phyloP scores from a whole-genome alignment of 2,113 vertebrate genomes.

The Paedocypris sp. region DNA sequence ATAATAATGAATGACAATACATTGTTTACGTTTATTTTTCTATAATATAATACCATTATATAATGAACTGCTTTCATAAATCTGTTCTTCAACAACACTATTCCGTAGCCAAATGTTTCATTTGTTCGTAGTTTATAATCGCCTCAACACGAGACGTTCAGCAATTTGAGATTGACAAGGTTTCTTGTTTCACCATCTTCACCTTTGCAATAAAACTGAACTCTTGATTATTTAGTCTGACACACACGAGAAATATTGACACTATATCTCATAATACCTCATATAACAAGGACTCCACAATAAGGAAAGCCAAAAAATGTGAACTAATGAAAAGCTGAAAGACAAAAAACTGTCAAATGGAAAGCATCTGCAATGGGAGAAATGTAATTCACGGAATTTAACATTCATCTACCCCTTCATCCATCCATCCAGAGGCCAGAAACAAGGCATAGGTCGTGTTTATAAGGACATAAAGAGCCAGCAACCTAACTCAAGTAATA shows the following conservation, averaged over 20 bases:
- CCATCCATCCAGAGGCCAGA: too few relatives aligned
- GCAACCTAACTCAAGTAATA: neutral
- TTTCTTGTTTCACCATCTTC: conserved; percentile 30
- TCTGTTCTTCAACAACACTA: too few relatives aligned
- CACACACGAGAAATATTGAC: conserved; percentile 47
- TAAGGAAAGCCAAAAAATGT: conserved; percentile 36
- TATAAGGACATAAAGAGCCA: neutral
- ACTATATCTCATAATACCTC: conserved; percentile 45
- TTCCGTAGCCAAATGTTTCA: neutral
- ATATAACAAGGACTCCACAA: conserved; percentile 40
- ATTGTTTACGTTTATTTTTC: too few relatives aligned
- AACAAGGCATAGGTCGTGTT: neutral
- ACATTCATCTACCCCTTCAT: neutral
- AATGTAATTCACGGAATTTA: neutral
- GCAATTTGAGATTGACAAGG: conserved; percentile 41
- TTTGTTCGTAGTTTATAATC: conserved; percentile 11
- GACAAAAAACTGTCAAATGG: conserved; percentile 37
- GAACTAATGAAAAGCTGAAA: conserved; percentile 27
- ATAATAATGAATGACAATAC: too few relatives aligned
- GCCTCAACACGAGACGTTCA: conserved; percentile 22
- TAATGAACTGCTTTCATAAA: too few relatives aligned
- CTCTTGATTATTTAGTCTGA: conserved; percentile 55
- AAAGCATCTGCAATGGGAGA: conserved; percentile 14
- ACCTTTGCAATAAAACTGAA: conserved; percentile 10
- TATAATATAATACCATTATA: too few relatives aligned